Conservation (phyloP, 2,888 invertebrate genomes). For the Chydorus sphaericus region DNA sequence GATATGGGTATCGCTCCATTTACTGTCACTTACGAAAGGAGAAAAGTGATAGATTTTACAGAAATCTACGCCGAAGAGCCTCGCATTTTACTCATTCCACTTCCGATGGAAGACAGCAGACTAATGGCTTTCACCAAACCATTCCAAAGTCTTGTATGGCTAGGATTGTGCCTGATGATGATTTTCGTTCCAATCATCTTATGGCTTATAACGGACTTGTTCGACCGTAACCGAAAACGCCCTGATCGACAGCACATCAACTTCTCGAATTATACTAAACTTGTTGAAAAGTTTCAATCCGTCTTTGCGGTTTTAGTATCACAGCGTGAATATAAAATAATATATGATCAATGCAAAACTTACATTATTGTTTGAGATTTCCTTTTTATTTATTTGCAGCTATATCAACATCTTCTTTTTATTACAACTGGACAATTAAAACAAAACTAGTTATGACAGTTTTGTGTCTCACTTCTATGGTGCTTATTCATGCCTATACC, state of each 20-base stretch:
- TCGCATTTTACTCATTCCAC: slow-evolving; percentile 11
- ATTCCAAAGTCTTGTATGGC: slow-evolving; percentile 7
- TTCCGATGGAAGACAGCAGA: too few relatives aligned
- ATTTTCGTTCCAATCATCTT: background rate
- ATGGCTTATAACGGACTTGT: background rate
- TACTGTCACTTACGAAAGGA: slow-evolving; percentile 10
- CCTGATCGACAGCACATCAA: too few relatives aligned
- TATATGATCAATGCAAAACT: too few relatives aligned
- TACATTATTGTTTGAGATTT: too few relatives aligned
- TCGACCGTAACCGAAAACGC: too few relatives aligned
- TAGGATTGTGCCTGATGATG: background rate
- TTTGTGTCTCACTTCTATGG: slow-evolving; percentile 7
- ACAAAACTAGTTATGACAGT: slow-evolving; percentile 3
- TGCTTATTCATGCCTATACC: slow-evolving; percentile 7
- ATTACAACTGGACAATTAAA: too few relatives aligned
- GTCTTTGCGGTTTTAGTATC: slow-evolving; percentile 6
- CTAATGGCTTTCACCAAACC: slow-evolving; percentile 14
- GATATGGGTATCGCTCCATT: slow-evolving; percentile 14
- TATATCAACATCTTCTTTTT: too few relatives aligned
- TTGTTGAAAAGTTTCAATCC: background rate
- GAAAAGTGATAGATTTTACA: slow-evolving; percentile 14
- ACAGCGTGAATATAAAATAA: slow-evolving; percentile 8
- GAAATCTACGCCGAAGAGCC: slow-evolving; percentile 13
- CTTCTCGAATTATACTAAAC: too few relatives aligned
- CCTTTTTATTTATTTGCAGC: too few relatives aligned